Evolutionary conservation across 2,888 invertebrate genomes (phyloP).

Genomic region (Drosophila dives): DNA sequence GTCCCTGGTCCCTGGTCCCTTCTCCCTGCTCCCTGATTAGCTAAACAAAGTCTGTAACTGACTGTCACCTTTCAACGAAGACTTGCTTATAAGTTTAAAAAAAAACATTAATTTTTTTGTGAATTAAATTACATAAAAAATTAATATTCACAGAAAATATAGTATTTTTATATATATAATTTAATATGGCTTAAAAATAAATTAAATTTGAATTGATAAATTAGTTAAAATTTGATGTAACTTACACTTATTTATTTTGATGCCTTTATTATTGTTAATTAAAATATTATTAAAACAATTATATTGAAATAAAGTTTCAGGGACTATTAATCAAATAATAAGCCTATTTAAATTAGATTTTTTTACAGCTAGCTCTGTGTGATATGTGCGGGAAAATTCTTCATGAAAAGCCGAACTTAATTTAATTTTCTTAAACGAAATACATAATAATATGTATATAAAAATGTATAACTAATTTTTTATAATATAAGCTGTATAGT

Average conservation of each 20-base stretch:
- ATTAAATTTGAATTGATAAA: too few species aligned
- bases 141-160: too few species aligned
- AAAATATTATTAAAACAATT: neutral
- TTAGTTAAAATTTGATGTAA: too few species aligned
- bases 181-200: too few species aligned
- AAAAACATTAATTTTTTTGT: neutral
- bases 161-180: too few species aligned
- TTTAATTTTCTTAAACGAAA: neutral
- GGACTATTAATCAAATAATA: neutral
- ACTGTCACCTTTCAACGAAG: neutral
- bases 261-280: neutral
- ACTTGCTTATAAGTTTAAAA: neutral
- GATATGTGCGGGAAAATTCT: neutral
- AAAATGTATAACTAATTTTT: neutral
- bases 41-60: conserved; percentile 14
- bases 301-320: neutral
- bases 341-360: too few species aligned
- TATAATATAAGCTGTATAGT: neutral
- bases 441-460: neutral
- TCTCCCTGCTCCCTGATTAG: neutral
- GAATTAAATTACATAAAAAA: neutral
- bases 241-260: neutral
- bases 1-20: conserved; percentile 7
- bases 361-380: neutral
- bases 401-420: too few species aligned